Base-by-base conservation (phyloP, 2,113 vertebrate species). In the Nothoprocta pentlandii region DNA sequence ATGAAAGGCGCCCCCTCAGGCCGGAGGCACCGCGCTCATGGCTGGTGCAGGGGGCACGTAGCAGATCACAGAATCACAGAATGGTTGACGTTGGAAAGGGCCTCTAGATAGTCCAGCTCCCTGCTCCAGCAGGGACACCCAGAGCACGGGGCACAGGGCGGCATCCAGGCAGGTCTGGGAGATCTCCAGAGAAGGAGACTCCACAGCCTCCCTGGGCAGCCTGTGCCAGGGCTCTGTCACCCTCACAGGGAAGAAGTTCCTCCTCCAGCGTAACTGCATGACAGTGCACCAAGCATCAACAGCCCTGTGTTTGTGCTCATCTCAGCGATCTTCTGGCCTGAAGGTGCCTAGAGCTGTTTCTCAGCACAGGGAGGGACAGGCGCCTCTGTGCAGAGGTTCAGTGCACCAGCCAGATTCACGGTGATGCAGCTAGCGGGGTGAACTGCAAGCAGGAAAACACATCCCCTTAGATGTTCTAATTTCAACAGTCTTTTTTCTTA, bases 1-100 rank as follows among this genome's bases (percentile, higher is more conserved):
- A 9, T 1, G 0, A 25, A 0, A 0, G 32, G 32, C 36, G 51
- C 1, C 1, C 10, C 5, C 30, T 51, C 41, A 80, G 71, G n/a
- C 46, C 28, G 41, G 26, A 39, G 56, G 51, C 30, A 28, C 58
- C 1, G 1, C 70, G 41, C 21, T 76, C 39, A 16, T 67, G 41
- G 30, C 3, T 51, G 1, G 22, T n/a, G 41, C 62, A 56, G 58
- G 68, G 46, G 56, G 30, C 56, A 30, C 0, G 0, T 73, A 36
- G 66, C 10, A 42, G 34, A 34, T 34, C 36, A 39, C 36, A 39
- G 36, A 39, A 39, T 39, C 36, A 39, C 36, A 39, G 36, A 39
- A 39, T 39, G 8, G 34, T 39, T 8, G 8, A 39, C 7, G 36
- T 39, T 39, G 36, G 36, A 39, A 39, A 8, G 36, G 36, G 8